These are phyloP conservation scores for Myotis planiceps DNA, from an alignment of 2,797 vertebrate species.

Conservation along the genomic window DNA sequence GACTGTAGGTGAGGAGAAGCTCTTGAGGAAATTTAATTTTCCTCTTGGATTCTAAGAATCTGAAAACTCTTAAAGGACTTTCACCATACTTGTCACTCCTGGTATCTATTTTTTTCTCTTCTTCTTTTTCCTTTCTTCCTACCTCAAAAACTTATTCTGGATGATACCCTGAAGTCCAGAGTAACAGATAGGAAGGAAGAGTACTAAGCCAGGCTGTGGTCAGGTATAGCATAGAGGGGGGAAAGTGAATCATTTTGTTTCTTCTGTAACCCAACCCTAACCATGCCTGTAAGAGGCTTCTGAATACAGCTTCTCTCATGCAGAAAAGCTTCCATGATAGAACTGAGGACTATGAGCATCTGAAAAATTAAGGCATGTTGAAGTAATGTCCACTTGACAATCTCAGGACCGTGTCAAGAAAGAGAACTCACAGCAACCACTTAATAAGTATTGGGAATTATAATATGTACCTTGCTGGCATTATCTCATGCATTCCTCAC, in stretches of 20 bases:
- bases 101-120: background rate
- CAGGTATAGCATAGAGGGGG: background rate
- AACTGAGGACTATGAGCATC: background rate
- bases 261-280: background rate
- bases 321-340: background rate
- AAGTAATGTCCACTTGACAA: background rate
- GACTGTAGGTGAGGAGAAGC: background rate
- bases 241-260: background rate
- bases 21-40: background rate
- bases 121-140: background rate
- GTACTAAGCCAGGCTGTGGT: background rate
- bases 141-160: background rate
- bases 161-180: background rate
- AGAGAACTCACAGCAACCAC: background rate
- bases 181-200: background rate
- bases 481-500: background rate
- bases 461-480: rapidly evolving
- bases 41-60: constrained; percentile 2
- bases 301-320: background rate
- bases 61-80: background rate
- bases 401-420: background rate
- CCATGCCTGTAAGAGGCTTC: background rate
- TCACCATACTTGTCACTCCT: background rate
- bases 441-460: background rate
- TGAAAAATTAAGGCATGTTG: background rate